Percentiles rank a stretch among this genome's conserved stretches.
Conservation (phyloP, 2,888 invertebrate genomes). For the Epirrita christyi region DNA sequence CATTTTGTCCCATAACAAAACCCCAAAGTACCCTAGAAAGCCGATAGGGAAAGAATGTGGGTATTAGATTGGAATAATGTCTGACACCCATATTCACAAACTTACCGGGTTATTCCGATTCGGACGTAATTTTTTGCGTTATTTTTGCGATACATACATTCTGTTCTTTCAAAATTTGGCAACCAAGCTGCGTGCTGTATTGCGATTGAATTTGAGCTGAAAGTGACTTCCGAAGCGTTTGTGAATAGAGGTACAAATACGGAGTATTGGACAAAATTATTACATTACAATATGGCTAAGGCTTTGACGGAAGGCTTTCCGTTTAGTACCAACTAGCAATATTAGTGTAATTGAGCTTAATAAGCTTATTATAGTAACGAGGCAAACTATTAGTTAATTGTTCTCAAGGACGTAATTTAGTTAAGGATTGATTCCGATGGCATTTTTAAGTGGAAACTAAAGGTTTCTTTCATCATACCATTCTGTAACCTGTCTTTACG, state of each 20-base stretch:
- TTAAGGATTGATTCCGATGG: too few species aligned
- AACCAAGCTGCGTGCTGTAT: neutral
- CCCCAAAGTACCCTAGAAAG: constrained; percentile 30
- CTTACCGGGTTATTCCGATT: neutral
- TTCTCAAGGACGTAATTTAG: too few species aligned
- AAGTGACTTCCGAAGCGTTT: neutral
- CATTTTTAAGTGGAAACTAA: too few species aligned
- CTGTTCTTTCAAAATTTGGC: neutral
- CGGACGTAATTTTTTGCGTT: too few species aligned
- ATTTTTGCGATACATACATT: too few species aligned
- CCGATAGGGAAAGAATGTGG: constrained; percentile 28
- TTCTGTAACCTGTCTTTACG: too few species aligned
- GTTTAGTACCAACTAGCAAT: neutral
- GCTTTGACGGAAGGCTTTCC: neutral
- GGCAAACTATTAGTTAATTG: too few species aligned
- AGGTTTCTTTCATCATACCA: too few species aligned
- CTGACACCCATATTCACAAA: constrained; percentile 6
- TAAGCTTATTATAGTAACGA: neutral
- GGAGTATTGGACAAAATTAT: neutral
- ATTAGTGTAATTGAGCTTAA: neutral
- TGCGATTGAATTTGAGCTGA: neutral
- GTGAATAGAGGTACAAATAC: neutral
- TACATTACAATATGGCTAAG: neutral
- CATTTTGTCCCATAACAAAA: constrained; percentile 28
- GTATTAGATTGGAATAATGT: constrained; percentile 24